Evolutionary conservation across 2,888 invertebrate genomes (phyloP), one percentile per base, ranked within the genome.

Genomic region (Epinotia demarniana): DNA sequence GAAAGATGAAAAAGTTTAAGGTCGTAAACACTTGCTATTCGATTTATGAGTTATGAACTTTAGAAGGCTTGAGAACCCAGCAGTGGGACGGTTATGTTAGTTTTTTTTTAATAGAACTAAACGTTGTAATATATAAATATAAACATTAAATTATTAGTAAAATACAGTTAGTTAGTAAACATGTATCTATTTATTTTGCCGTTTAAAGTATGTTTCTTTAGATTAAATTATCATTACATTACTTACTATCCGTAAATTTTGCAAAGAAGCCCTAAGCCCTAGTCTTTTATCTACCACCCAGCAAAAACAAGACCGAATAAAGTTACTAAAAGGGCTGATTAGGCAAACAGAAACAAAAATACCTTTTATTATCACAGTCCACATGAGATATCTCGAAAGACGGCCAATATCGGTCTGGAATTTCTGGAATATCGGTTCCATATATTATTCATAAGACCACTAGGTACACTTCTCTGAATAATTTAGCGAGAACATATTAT

Each of bases 381-480:
- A 39, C 64, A 58, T 58, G 70, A 64, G 72, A 79, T 78, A 82
- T 81, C 83, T 80, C 75, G 81, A 82, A 81, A 83, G 80, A 77
- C 83, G 83, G 84, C 81, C 82, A 78, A 80, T 39, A 39, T 39
- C 39, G 39, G 39, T 39, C 39, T 39, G 39, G 39, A 39, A 39
- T 9, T 9, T 39, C 39, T 39, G 39, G 39, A 39, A 39, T 39
- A 39, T 39, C 39, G 88, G 88, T 84, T 89, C 88, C 86, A 91
- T 93, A 89, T 91, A 87, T 92, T 89, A 93, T 93, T 92, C 90
- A 93, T 89, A 86, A 85, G 85, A 84, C 85, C 84, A 84, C 84
- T 82, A 86, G 84, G 87, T 89, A 89, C 86, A 90, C 89, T 89
- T 92, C 89, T 89, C 88, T 92, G 91, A 93, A 93, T 93, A 91